Base-by-base conservation (phyloP, 2,113 vertebrate species). In the Boulengeromyrus knoepffleri region DNA sequence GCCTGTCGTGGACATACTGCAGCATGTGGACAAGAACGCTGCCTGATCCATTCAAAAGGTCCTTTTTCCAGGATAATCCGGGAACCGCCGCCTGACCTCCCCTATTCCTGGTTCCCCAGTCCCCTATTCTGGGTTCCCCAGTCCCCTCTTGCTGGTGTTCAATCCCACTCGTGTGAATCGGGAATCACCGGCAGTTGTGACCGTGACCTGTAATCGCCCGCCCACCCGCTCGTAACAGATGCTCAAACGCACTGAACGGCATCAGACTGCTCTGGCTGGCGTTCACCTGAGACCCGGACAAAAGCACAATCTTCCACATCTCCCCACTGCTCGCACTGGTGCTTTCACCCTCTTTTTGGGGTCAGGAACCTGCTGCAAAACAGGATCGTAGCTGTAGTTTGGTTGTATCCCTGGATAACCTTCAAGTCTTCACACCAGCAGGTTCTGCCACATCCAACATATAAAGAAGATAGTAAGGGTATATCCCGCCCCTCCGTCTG, bases 291-390 rank as follows among this genome's bases (percentile, higher is more conserved):
- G 94, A 94, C 93, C 94, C 94, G 95, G 95, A 95, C 42, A 19
- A 95, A 95, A 87, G 92, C 93, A 95, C 96, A 95, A 94, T 49
- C 95, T 97, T 95, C 96, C 96, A 94, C 95, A 94, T 95, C 95
- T 94, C 93, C 93, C 92, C 92, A 95, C 94, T 94, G 94, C 95
- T 96, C 96, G 93, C 96, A 96, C 92, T 95, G 95, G 94, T 93
- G 91, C 92, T 93, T 94, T 91, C 94, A 94, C 93, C 89, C 62
- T 66, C 9, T 31, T 31, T 70, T 70, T 31, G 8, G 24, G 56
- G 56, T n/a, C 56, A 62, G 24, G 62, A 70, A 27, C 62, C 24
- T 70, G 70, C 70, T 12, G 70, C 31, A 77, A 77, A 36, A 39
- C 31, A 17, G 36, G 15, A 36, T 70, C n/a, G 3, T 31, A 31